These are phyloP conservation scores for Colossoma macropomum DNA, from an alignment of 2,113 vertebrate species.

Conservation along the genomic window DNA sequence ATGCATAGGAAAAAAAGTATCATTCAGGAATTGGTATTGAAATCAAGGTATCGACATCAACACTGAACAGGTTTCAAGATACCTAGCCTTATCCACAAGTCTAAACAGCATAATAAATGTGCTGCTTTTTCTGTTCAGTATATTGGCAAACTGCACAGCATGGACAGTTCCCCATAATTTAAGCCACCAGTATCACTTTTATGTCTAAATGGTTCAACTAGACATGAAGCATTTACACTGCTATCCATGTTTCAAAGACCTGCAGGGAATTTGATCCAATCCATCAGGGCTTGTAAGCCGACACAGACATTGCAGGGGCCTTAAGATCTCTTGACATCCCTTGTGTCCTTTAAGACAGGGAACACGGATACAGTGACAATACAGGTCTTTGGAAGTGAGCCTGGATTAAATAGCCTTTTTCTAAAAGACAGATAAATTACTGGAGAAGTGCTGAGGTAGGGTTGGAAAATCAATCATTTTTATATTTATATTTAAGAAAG, in stretches of 20 bases:
- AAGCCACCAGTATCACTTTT: neutral
- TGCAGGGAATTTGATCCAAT: conserved; percentile 19
- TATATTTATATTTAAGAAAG: too few relatives aligned
- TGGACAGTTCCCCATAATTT: neutral
- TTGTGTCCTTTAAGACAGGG: conserved; percentile 20
- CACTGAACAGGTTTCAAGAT: too few relatives aligned
- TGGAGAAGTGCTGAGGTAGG: neutral
- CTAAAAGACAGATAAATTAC: conserved; percentile 54
- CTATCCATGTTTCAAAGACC: conserved; percentile 18
- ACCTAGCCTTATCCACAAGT: too few relatives aligned
- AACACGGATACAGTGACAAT: conserved; percentile 10
- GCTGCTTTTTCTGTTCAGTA: neutral
- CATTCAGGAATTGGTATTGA: too few relatives aligned
- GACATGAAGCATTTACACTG: conserved; percentile 1
- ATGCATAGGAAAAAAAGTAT: too few relatives aligned
- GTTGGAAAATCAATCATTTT: too few relatives aligned
- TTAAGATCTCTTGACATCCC: conserved; percentile 31
- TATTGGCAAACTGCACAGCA: neutral
- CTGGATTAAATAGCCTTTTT: conserved; percentile 65
- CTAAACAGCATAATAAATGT: too few relatives aligned
- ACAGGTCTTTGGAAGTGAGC: conserved; percentile 59
- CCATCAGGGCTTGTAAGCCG: conserved; percentile 27
- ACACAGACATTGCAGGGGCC: neutral
- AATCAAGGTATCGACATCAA: too few relatives aligned
- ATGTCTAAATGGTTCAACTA: neutral